Base-by-base conservation (phyloP, 1,140 invertebrate species). In the Streblospio benedicti region DNA sequence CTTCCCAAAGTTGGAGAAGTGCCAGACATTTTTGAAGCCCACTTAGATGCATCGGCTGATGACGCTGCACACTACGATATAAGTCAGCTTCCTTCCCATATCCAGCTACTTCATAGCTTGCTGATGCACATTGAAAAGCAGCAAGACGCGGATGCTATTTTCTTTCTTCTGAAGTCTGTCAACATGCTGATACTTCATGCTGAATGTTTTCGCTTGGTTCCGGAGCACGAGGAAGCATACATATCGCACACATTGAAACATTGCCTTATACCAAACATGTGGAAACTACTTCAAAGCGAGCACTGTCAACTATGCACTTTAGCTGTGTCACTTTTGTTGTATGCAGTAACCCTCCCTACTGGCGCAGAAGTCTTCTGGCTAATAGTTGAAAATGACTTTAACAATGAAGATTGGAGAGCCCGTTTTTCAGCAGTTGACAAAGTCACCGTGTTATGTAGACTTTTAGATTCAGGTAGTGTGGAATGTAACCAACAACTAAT, bases 241-340 rank as follows among this genome's bases (percentile, higher is more conserved):
- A 86, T 99, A 56, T 92, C 96, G 59, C 97, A 93, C 90, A 93
- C 90, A 65, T 93, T 99, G 75, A 92, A 97, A 79, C 96, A 95
- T 80, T 79, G 95, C 20, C 79, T 98, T 0, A 93, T 99, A 62
- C 90, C 90, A 72, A 95, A 93, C 72, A 80, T 98, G 47, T 99
- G 95, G 95, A 87, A 89, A 66, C 81, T 95, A 53, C 85, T 96
- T 65, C 90, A 91, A 79, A 88, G 90, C 0, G 90, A 94, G 64
- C 87, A 91, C 72, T 94, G 93, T 1, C 91, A 96, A 71, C 89
- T 97, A 65, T 87, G 91, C 60, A 87, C 91, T 75, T 86, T 91
- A 49, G 84, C 85, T 41, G 93, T 94, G 14, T 92, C 93, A 0
- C 80, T 99, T 35, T 77, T 99, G 55, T 79, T 98, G 38, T 94